Evolutionary conservation across 2,888 invertebrate species (phyloP), one percentile per base, ranked within the genome.

Genomic region (Ophonus ardosiacus): DNA sequence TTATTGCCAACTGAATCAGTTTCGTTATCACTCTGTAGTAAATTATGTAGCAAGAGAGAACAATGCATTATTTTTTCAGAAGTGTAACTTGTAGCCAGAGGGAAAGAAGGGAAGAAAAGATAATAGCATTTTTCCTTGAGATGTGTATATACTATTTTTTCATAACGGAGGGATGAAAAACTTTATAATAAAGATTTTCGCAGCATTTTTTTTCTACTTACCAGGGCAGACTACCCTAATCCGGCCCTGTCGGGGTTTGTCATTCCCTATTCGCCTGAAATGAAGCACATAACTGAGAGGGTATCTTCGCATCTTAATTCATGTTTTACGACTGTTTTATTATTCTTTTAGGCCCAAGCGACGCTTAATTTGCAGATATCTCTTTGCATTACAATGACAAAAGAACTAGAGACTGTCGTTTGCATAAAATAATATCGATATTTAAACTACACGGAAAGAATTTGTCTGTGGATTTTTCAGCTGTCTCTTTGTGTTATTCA

Each of bases 381-480:
- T 74, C 71, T 74, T 40, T 74, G 17, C 15, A 40, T 43, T 74
- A 18, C 68, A 68, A 74, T 74, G 71, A 74, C 51, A 74, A 74
- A 74, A 43, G 43, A 74, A 38, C 15, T 68, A 15, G 24, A 5
- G 68, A 7, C 18, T 40, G 43, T 43, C 71, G 43, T 74, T 74
- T 74, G 71, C 71, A 74, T 74, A 74, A 74, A 74, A 74, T 74
- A 74, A 74, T 74, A 74, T 74, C 71, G 71, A 74, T 74, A 74
- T 74, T 74, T 74, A 74, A 74, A 74, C 71, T 43, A 74, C 71
- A 43, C 43, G 71, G 71, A 74, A 74, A 74, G 31, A 68, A 40
- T 68, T 68, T 68, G 15, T 38, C 68, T 38, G 38, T 4, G 15
- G 0, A 38, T 68, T 68, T 68, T 15, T 38, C 68, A 13, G 38